Base-by-base conservation (phyloP, 2,888 invertebrate genomes). In the Dendrolimus houi region DNA sequence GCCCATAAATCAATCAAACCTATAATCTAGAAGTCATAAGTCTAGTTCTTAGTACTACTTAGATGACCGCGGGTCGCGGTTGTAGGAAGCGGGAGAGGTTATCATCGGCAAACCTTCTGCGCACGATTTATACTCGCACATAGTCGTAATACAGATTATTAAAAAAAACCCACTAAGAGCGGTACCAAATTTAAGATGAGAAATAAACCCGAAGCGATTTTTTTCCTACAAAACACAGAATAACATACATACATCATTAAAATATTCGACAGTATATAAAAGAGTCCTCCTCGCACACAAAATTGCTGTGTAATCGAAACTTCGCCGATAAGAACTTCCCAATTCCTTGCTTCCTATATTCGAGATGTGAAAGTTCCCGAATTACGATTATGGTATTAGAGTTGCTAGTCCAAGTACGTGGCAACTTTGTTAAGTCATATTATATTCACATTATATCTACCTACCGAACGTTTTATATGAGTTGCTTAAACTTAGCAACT, bases 311-410 rank as follows among this genome's bases (percentile, higher is more conserved):
- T 61, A 63, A 61, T 60, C 57, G 60, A 68, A 71, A 69, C 63
- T 71, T 65, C 58, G 64, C 63, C 68, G 74, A 73, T 75, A 72
- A 66, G 72, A 70, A 75, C 68, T 75, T 73, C 64, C 63, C 65
- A 69, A 74, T 74, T 60, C 62, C 60, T 57, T 57, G 58, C 58
- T 62, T 64, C 47, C 57, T 55, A 52, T 58, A 55, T 53, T 59
- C 58, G 58, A 59, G 64, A 47, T 47, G 47, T 47, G 62, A 62
- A 76, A 74, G 65, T 75, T 74, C 56, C 65, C 60, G 66, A 75
- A 70, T 75, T 71, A 75, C 71, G 75, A 75, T 76, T 74, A 76
- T 72, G 67, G 67, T 66, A 60, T 70, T 66, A 66, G 64, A 72
- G 70, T 69, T 70, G 55, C 29, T 68, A 47, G 9, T 42, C 10